Evolutionary conservation across 2,888 invertebrate genomes (phyloP).

Genomic region (Mimachlamys varia): DNA sequence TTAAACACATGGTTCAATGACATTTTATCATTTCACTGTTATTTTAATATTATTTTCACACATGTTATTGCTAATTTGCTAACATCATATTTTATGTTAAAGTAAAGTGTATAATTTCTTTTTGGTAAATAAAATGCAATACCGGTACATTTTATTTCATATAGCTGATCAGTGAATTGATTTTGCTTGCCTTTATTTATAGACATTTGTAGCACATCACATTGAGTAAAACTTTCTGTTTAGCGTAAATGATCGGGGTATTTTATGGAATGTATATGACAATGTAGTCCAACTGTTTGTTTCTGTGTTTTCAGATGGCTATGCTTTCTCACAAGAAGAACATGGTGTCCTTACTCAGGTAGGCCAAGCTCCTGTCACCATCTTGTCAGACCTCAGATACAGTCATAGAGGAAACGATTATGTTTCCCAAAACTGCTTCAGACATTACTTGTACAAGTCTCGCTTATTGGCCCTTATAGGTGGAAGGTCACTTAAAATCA

Average conservation of each 20-base stretch:
- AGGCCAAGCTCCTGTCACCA: conserved; percentile 25
- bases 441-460: no score
- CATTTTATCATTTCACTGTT: neutral
- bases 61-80: neutral
- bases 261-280: neutral
- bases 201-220: neutral
- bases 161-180: neutral
- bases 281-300: neutral
- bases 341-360: conserved; percentile 90
- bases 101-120: neutral
- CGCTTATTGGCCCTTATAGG: no score
- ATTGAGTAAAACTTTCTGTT: neutral
- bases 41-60: neutral
- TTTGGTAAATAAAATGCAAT: neutral
- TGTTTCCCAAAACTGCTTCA: no score
- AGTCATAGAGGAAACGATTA: no score
- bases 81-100: neutral
- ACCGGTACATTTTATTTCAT: neutral
- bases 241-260: neutral
- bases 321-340: conserved; percentile 99
- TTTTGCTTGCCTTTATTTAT: neutral
- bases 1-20: neutral
- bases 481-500: no score
- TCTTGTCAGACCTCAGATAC: no score
- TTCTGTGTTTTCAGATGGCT: conserved; percentile 90